Base-by-base conservation (phyloP, 2,888 invertebrate genomes). In the Lasioglossum marginatum region DNA sequence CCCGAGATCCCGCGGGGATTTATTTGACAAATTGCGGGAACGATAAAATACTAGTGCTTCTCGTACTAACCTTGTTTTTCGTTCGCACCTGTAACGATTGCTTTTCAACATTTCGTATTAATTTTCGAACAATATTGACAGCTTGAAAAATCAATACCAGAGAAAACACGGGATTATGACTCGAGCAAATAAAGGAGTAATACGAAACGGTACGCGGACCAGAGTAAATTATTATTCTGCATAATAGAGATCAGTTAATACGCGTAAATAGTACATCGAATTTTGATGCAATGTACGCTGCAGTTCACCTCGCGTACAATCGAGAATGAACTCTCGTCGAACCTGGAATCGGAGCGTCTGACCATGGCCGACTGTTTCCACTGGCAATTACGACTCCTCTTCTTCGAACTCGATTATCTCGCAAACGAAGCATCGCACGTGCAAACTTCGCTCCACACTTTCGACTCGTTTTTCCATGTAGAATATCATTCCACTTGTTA, bases 281-380 rank as follows among this genome's bases (percentile, higher is more conserved):
- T 52, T 52, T 52, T 52, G 1, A 3, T 52, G n/a, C 8, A 52
- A n/a, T n/a, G 2, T 0, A 23, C 52, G n/a, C 23, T 52, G 10
- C 23, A 63, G 27, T 63, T 63, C 31, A 31, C 16, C 27, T 27
- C 14, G 12, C 14, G 23, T 52, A 52, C 8, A 23, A 60, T 27
- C 27, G 27, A 14, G 14, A 31, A 4, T 12, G 57, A 31, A 31
- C 31, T 60, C 60, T 27, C 52, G 52, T 52, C 52, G 52, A n/a
- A n/a, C n/a, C 52, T 52, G 52, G 52, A n/a, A n/a, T 52, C 31
- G 63, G 63, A 63, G 16, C 16, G 63, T 63, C 63, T 63, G 63
- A 63, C 63, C 63, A 31, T 63, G 63, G n/a, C 63, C 27, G 63
- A 31, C 31, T 31, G 27, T 63, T 63, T 63, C 63, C 16, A 63